A percentile compares a stretch with the other conserved stretches of the same genome.
Evolutionary conservation across 2,113 vertebrate genomes (phyloP).

Genomic region (Muntiacus muntjak): DNA sequence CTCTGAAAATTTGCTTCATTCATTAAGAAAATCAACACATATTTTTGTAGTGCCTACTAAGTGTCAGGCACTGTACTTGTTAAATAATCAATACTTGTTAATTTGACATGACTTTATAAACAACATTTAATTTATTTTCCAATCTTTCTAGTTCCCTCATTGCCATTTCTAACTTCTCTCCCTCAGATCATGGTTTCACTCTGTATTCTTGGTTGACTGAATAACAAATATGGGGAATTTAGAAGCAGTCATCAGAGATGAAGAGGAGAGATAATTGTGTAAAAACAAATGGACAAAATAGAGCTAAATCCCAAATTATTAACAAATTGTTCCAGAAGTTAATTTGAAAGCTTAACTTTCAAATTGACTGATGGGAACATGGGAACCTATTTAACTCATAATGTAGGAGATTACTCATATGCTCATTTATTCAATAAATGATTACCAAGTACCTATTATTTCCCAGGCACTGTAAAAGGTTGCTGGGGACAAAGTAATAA

Average conservation of each 20-base stretch:
- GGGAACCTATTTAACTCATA: slow-evolving; percentile 18
- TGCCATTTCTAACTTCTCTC: background rate
- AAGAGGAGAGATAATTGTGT: background rate
- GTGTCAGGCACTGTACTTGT: background rate
- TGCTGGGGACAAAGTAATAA: background rate
- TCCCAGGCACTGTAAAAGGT: background rate
- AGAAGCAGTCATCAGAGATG: background rate
- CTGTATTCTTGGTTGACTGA: background rate
- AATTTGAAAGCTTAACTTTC: slow-evolving; percentile 41
- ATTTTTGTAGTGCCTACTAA: background rate
- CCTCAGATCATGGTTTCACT: background rate
- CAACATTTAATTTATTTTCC: background rate
- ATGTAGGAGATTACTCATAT: background rate
- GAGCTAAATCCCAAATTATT: slow-evolving; percentile 9
- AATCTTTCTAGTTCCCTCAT: background rate
- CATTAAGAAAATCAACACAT: background rate
- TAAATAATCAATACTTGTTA: background rate
- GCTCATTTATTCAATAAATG: slow-evolving; percentile 23
- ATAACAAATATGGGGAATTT: background rate
- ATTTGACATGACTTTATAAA: background rate
- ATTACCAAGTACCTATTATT: slow-evolving; percentile 29
- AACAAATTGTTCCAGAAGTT: background rate
- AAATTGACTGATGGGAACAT: background rate
- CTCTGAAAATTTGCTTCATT: background rate
- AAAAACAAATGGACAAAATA: background rate